Conservation (phyloP, 2,113 vertebrate genomes). For the Zosterops borbonicus region DNA sequence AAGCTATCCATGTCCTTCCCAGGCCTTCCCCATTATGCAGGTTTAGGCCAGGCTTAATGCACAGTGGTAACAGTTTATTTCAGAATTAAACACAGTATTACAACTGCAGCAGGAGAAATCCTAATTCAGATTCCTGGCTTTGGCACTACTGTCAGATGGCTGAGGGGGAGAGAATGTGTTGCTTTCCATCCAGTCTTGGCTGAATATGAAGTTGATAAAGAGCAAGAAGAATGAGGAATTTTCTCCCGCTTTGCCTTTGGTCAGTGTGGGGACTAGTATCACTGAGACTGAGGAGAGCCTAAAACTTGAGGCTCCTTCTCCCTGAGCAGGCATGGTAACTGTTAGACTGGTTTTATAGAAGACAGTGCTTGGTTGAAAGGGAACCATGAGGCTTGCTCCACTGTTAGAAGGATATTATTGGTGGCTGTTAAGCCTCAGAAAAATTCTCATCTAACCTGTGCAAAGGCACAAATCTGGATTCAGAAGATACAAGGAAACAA, state of each 20-base stretch:
- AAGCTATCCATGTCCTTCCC: not conserved
- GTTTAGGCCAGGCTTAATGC: not conserved
- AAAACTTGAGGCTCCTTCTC: not conserved
- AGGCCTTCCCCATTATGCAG: not conserved
- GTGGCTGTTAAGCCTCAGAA: not conserved
- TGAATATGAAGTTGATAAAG: not conserved
- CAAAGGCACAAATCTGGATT: not conserved
- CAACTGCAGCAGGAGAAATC: not conserved
- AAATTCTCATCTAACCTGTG: not conserved
- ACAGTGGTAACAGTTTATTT: not conserved
- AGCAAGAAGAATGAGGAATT: not conserved
- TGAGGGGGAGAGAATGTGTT: not conserved
- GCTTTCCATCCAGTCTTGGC: not conserved
- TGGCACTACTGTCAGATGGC: not conserved
- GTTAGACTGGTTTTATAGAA: not conserved
- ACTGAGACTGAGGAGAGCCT: not conserved
- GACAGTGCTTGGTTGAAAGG: not conserved
- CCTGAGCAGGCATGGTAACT: not conserved
- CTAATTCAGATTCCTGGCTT: not conserved
- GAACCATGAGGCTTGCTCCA: not conserved
- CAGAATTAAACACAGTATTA: not conserved
- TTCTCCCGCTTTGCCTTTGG: not conserved
- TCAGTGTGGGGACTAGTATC: not conserved
- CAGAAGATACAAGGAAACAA: not conserved
- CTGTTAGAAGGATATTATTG: not conserved